Evolutionary conservation across 2,113 vertebrate genomes (phyloP).

Genomic region (Panthera tigris): DNA sequence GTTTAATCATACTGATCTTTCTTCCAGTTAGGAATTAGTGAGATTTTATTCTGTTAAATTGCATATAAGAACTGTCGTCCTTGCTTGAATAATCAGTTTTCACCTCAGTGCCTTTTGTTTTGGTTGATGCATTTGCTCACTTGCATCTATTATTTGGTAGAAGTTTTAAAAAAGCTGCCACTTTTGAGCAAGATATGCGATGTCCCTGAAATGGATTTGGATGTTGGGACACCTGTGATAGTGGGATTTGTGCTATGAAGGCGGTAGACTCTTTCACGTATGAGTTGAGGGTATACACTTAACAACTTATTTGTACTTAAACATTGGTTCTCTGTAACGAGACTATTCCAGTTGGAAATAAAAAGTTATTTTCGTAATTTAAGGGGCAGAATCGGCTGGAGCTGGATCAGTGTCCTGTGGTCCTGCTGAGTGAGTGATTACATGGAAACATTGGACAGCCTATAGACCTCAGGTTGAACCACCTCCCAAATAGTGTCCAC

Average conservation of each 20-base stretch:
- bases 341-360: not conserved
- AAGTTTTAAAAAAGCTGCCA: conserved; percentile 5
- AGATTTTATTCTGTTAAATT: conserved; percentile 38
- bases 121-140: not conserved
- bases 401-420: not conserved
- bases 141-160: not conserved
- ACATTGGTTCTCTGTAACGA: not conserved
- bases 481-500: not conserved
- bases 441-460: not conserved
- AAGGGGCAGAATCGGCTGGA: not conserved
- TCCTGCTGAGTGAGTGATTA: not conserved
- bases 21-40: conserved; percentile 14
- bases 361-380: not conserved
- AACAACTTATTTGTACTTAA: not conserved
- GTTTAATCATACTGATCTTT: not conserved
- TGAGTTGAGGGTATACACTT: not conserved
- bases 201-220: not conserved
- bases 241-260: not conserved
- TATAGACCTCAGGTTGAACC: not conserved
- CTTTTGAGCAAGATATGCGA: not conserved
- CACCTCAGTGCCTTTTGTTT: not conserved
- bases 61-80: not conserved
- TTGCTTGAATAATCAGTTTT: conserved; percentile 31
- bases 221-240: not conserved
- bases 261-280: not conserved